Percentiles rank a stretch among this genome's conserved stretches.
Conservation (phyloP, 2,113 vertebrate genomes). For the Eulemur macaco region DNA sequence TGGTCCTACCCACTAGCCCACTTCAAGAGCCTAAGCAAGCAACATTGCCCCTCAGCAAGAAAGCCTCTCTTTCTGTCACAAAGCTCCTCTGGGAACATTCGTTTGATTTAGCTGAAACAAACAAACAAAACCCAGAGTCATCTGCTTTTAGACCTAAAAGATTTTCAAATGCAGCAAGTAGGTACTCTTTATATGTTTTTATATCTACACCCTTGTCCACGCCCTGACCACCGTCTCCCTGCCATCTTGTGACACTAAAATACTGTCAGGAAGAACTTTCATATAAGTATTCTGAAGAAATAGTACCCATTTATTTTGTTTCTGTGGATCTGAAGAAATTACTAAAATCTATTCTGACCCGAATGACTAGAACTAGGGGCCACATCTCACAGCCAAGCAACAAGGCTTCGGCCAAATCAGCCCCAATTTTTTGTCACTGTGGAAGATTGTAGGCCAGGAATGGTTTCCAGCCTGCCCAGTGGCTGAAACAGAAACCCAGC, state of each 20-base stretch:
- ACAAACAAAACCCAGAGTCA: background rate
- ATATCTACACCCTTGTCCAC: background rate
- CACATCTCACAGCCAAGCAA: background rate
- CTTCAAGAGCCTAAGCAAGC: background rate
- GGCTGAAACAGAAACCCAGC: constrained; percentile 54
- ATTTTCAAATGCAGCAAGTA: background rate
- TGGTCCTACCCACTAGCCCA: background rate
- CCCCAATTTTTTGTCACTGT: background rate
- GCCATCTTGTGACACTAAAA: background rate
- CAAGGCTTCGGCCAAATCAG: background rate
- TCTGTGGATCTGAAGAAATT: background rate
- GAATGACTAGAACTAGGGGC: background rate
- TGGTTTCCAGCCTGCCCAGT: constrained; percentile 15
- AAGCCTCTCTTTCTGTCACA: background rate
- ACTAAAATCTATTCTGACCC: background rate
- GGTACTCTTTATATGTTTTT: background rate
- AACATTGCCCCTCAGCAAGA: background rate
- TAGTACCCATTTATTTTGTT: background rate
- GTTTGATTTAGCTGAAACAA: background rate
- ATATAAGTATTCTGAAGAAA: background rate
- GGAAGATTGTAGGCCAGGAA: background rate
- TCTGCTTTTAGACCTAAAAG: background rate
- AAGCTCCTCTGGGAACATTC: background rate
- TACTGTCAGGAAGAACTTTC: background rate
- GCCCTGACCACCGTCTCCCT: background rate